phyloP scores from a whole-genome alignment of 2,797 vertebrate genomes.

The Zonotrichia albicollis region DNA sequence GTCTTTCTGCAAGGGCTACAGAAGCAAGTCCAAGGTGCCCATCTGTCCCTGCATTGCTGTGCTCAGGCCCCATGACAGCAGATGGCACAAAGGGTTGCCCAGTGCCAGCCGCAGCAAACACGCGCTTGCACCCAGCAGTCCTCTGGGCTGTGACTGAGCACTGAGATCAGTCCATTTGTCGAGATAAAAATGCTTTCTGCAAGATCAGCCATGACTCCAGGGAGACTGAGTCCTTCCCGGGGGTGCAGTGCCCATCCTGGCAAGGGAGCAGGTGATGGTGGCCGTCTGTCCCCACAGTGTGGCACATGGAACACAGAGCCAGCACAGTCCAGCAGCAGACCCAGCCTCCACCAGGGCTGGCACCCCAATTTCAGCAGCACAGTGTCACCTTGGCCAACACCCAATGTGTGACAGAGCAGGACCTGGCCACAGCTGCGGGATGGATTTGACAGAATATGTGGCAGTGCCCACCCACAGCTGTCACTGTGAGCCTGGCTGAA shows the following conservation, averaged over 20 bases:
- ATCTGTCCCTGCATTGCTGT: background rate
- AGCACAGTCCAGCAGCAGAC: background rate
- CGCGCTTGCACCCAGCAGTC: background rate
- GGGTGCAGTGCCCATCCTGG: background rate
- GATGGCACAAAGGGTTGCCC: background rate
- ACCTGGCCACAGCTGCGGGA: background rate
- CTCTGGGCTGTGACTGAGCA: rapidly evolving
- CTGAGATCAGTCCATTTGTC: background rate
- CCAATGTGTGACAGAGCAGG: background rate
- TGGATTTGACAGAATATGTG: background rate
- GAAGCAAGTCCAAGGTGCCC: background rate
- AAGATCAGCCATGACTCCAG: background rate
- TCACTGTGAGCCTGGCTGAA: background rate
- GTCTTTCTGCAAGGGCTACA: background rate
- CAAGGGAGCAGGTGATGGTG: rapidly evolving
- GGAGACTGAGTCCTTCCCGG: background rate
- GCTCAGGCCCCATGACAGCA: background rate
- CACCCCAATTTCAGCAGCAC: background rate
- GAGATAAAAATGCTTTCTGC: background rate
- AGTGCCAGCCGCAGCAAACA: rapidly evolving
- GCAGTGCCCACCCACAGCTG: rapidly evolving
- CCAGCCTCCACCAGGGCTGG: background rate
- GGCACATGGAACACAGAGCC: background rate
- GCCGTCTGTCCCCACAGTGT: background rate
- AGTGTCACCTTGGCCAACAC: background rate